Base-by-base conservation (phyloP, 1,140 invertebrate genomes). In the Neotoxoptera formosana region DNA sequence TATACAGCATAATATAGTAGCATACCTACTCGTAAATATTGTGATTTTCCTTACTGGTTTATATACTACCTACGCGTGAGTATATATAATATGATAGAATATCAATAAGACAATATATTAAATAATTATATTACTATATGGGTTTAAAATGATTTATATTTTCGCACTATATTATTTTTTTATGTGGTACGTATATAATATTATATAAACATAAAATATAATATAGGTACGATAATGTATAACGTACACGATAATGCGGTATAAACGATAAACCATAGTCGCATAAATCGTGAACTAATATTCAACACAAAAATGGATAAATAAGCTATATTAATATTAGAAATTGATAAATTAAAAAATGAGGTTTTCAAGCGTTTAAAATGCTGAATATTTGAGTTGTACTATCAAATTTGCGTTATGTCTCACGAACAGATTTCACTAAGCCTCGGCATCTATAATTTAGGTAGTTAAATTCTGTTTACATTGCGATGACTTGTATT, bases 281-380 rank as follows among this genome's bases (percentile, higher is more conserved):
- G 41, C 7, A 41, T 36, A 36, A 34, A 83, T 83, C 8, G 2
- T 17, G 14, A n/a, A 76, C 30, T n/a, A 76, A 76, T 41, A 41
- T n/a, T 76, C 30, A 9, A 76, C n/a, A 76, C 60, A 76, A 67
- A 76, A 67, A 30, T 67, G 9, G 14, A 76, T n/a, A 14, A 14
- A 76, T 76, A n/a, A 17, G 4, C 4, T 76, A 76, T 76, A 76
- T 17, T n/a, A 76, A 20, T 76, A n/a, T 76, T 76, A 76, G 60
- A 76, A 76, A 76, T 76, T 76, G 14, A n/a, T 76, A 76, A 76
- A 76, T 76, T n/a, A 76, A 76, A 60, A n/a, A 76, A 76, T 76
- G n/a, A 83, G 76, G 6, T 83, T 83, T 81, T 36, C 17, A 36
- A 83, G 76, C 34, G 34, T 83, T 81, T 36, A 36, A 84, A 25